Evolutionary conservation across 1,140 invertebrate genomes (phyloP).

Genomic region (Chironomus striatipennis): DNA sequence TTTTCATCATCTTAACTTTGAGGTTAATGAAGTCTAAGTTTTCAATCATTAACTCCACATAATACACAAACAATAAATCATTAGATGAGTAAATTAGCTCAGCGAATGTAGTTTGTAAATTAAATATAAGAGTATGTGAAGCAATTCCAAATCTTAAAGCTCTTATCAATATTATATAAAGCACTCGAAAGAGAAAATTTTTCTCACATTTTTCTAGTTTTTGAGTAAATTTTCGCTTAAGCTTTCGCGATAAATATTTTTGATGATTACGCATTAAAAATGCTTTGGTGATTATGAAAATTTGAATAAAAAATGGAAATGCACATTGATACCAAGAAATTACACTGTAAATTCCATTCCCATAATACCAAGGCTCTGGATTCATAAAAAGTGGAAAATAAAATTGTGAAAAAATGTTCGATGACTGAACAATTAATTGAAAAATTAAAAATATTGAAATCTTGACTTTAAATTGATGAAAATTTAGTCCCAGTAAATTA

Average conservation of each 20-base stretch:
- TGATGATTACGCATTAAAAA: background rate
- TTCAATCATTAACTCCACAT: background rate
- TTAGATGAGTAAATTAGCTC: background rate
- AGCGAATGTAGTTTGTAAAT: background rate
- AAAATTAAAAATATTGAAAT: background rate
- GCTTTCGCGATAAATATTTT: no score
- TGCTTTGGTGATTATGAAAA: background rate
- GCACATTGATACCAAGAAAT: background rate
- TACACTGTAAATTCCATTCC: background rate
- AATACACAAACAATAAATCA: background rate
- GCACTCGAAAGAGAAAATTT: no score
- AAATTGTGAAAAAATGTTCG: background rate
- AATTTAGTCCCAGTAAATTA: background rate
- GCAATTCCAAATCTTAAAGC: no score
- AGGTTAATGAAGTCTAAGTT: background rate
- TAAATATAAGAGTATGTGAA: no score
- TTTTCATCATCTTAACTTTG: background rate
- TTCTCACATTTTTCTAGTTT: background rate
- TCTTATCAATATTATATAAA: no score
- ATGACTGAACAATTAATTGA: background rate
- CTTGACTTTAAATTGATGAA: background rate
- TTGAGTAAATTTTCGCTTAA: background rate
- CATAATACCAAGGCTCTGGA: background rate
- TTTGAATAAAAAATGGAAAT: background rate
- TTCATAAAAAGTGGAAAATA: background rate